These are phyloP conservation scores for Protomyctophum bolini DNA, from an alignment of 2,113 vertebrate genomes.

Conservation along the genomic window DNA sequence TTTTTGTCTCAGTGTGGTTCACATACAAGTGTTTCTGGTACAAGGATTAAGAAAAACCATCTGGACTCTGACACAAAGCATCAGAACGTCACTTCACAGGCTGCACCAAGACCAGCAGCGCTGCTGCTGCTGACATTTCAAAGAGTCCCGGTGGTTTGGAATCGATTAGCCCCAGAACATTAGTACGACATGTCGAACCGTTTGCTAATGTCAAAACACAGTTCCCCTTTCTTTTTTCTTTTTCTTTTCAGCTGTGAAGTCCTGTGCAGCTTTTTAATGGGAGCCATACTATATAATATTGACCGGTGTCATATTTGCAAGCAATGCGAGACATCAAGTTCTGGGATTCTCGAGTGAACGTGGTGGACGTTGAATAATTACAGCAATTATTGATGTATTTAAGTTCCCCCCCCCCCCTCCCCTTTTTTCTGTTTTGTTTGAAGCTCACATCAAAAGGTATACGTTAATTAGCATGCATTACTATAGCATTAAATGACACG, in stretches of 20 bases:
- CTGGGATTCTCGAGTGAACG: not conserved
- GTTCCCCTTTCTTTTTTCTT: not conserved
- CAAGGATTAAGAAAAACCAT: constrained; percentile 32
- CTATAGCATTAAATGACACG: no score
- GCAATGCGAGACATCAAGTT: not conserved
- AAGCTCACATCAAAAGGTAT: no score
- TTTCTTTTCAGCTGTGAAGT: constrained; percentile 2
- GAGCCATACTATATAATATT: constrained; percentile 1
- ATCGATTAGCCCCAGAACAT: constrained; percentile 36
- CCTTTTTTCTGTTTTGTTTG: not conserved
- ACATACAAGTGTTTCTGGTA: constrained; percentile 13
- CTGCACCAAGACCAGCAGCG: constrained; percentile 11
- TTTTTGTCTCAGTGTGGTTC: not conserved
- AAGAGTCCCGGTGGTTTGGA: constrained; percentile 35
- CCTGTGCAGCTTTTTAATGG: constrained; percentile 12
- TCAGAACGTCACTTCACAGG: constrained; percentile 20
- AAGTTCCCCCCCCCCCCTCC: not conserved
- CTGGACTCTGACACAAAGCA: constrained; percentile 33
- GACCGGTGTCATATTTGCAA: not conserved
- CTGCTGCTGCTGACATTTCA: constrained; percentile 23
- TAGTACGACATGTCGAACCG: constrained; percentile 25
- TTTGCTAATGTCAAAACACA: constrained; percentile 42
- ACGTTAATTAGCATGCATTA: no score
- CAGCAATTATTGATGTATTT: not conserved
- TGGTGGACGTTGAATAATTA: not conserved